Conservation (phyloP, 2,797 vertebrate genomes). For the Cyprinella venusta region DNA sequence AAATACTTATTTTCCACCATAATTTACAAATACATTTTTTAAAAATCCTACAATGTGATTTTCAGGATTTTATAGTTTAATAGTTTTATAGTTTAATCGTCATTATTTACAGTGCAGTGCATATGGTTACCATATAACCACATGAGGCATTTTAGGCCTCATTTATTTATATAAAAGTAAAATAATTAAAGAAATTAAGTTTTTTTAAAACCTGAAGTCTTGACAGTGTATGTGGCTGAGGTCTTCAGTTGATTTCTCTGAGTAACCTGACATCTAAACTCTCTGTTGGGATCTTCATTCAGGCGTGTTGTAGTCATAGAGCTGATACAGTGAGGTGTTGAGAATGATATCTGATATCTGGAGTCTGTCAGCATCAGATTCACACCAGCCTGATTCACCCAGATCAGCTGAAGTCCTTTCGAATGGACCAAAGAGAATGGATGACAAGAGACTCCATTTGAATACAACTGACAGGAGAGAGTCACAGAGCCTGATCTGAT, state of each 20-base stretch:
- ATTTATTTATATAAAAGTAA: no score
- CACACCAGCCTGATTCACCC: constrained; percentile 25
- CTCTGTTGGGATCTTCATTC: constrained; percentile 24
- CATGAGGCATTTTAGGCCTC: no score
- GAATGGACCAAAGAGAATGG: fast-evolving
- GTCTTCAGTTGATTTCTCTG: background rate
- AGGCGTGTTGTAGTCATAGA: constrained; percentile 23
- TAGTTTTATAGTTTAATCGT: no score
- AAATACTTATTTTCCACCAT: no score
- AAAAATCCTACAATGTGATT: no score
- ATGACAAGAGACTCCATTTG: background rate
- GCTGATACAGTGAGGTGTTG: background rate
- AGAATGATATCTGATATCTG: constrained; percentile 29
- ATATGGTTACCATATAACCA: no score
- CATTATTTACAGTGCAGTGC: no score
- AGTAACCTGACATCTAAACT: background rate
- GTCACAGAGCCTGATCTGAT: constrained; percentile 24
- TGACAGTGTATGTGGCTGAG: background rate
- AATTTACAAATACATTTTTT: no score
- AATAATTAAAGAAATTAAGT: no score
- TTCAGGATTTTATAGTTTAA: no score
- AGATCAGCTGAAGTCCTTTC: background rate
- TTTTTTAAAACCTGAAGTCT: no score
- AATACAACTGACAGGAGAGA: constrained; percentile 16
- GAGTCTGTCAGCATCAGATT: background rate